Evolutionary conservation across 2,888 invertebrate genomes (phyloP).

Genomic region (Dusona sp.): DNA sequence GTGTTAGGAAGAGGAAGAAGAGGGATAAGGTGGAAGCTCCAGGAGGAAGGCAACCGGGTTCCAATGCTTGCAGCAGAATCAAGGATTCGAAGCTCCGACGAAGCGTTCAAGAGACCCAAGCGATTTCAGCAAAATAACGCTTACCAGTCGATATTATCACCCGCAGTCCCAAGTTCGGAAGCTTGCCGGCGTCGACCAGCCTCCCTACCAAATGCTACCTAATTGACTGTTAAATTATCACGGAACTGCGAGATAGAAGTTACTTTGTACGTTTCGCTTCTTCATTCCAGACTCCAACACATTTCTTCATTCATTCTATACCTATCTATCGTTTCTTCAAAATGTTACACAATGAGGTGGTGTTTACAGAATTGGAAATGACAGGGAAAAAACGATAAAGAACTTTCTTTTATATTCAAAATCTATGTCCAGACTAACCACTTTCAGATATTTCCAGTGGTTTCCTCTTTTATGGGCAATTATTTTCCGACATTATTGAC

Average conservation of each 20-base stretch:
- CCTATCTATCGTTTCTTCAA: background rate
- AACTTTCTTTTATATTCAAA: background rate
- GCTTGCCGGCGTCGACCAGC: constrained; percentile 42
- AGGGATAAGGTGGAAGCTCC: constrained; percentile 37
- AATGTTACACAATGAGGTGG: constrained; percentile 16
- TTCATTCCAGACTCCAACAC: constrained; percentile 2
- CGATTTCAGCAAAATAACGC: constrained; percentile 83
- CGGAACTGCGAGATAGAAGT: constrained; percentile 68
- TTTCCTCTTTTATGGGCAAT: background rate
- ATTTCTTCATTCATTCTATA: constrained; percentile 1
- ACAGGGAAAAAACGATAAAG: background rate
- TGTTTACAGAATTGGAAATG: background rate
- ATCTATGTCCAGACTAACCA: background rate
- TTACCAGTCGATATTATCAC: constrained; percentile 75
- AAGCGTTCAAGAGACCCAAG: constrained; percentile 71
- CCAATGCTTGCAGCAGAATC: constrained; percentile 63
- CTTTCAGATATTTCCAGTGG: background rate
- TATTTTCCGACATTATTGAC: background rate
- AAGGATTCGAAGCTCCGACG: constrained; percentile 68
- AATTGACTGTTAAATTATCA: constrained; percentile 84
- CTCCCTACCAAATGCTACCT: constrained; percentile 76
- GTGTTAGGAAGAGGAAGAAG: constrained; percentile 60
- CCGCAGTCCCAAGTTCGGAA: constrained; percentile 59
- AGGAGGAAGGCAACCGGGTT: constrained; percentile 9
- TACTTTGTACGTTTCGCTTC: constrained; percentile 54